Evolutionary conservation across 2,888 invertebrate species (phyloP), one percentile per base, ranked within the genome.

Genomic region (Deladenus siricidicola): DNA sequence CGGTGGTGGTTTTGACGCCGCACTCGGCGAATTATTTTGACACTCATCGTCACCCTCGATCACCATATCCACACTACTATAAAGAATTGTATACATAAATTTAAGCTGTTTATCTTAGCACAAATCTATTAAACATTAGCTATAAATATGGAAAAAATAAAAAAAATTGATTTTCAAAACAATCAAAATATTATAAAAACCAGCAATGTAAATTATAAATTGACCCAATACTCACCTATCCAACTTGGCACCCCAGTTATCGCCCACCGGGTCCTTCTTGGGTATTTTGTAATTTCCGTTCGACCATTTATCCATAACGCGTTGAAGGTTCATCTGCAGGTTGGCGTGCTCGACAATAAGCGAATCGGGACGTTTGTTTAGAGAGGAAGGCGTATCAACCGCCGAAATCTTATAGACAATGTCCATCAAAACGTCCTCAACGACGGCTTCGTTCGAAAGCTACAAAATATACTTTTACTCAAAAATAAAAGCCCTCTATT

Each of bases 221-320:
- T n/a, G n/a, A n/a, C n/a, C n/a, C n/a, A n/a, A n/a, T n/a, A n/a
- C n/a, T n/a, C n/a, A n/a, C n/a, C n/a, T n/a, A n/a, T n/a, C n/a
- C n/a, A n/a, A n/a, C n/a, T n/a, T n/a, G n/a, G n/a, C n/a, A n/a
- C 39, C 6, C 39, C 14, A 6, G 39, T 34, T 34, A 14, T 34
- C 39, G 39, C 14, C 39, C 14, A 10, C 14, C 39, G 39, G 14
- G 19, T 53, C 53, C 19, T 53, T 53, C n/a, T 53, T 34, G n/a
- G 34, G 34, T 14, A 53, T 53, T 53, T 53, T 34, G 42, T 34
- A 34, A 28, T 34, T 29, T n/a, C 29, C 30, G 4, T 30, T 53
- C 3, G 50, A 50, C 53, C 53, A 53, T 17, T 42, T 53, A 17
- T 28, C 23, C 19, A 53, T 29, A 21, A 53, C 21, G 1, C 10